Percentiles rank a stretch among this genome's conserved stretches.
Evolutionary conservation across 2,797 vertebrate genomes (phyloP).

Genomic region (Picus viridis): DNA sequence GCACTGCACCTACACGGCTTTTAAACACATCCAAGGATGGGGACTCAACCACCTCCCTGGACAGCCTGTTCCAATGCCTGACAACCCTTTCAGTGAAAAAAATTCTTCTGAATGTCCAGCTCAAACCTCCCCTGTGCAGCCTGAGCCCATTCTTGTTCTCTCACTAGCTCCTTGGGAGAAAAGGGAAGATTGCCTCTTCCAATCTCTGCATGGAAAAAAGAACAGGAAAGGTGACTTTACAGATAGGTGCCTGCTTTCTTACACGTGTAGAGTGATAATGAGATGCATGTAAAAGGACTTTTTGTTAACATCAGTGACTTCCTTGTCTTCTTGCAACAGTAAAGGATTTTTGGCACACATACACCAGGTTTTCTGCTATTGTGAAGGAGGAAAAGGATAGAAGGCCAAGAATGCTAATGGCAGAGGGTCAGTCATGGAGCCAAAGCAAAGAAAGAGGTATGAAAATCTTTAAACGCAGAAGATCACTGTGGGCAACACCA

Average conservation of each 20-base stretch:
- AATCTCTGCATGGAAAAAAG: neutral
- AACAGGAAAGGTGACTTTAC: neutral
- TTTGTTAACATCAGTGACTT: neutral
- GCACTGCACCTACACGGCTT: too few relatives aligned
- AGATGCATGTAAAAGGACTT: neutral
- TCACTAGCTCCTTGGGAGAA: too few relatives aligned
- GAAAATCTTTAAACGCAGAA: neutral
- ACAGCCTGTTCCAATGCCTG: too few relatives aligned
- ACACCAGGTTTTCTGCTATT: neutral
- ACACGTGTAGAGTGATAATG: neutral
- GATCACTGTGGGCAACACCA: fast-evolving
- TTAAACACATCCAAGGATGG: too few relatives aligned
- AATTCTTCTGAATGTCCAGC: too few relatives aligned
- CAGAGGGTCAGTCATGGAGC: neutral
- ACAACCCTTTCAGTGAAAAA: too few relatives aligned
- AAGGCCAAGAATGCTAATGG: neutral
- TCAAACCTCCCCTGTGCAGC: too few relatives aligned
- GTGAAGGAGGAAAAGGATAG: neutral
- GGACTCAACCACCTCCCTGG: too few relatives aligned
- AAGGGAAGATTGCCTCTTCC: neutral
- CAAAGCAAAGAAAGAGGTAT: neutral
- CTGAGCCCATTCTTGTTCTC: too few relatives aligned
- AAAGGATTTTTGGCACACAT: neutral
- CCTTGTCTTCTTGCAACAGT: neutral
- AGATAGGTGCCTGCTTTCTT: neutral